Base-by-base conservation (phyloP, 2,888 invertebrate genomes). In the Monopis laevigella region DNA sequence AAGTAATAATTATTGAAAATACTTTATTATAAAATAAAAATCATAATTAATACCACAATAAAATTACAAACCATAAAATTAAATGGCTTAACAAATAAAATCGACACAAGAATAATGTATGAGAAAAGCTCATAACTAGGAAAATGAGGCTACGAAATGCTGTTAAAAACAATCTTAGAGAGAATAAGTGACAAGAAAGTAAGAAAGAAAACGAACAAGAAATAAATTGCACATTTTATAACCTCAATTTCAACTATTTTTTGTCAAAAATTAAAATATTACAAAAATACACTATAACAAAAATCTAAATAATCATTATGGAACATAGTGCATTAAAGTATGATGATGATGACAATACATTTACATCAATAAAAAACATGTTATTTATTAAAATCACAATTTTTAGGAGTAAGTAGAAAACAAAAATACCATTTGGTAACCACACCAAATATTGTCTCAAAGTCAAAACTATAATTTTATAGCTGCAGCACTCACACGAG, bases 71-170 rank as follows among this genome's bases (percentile, higher is more conserved):
- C 17, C 14, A 7, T 30, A 30, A 30, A 30, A 30, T 30, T n/a
- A n/a, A n/a, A 21, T n/a, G 5, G 11, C 7, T 28, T 28, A 28
- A 28, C 7, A 8, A 28, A 28, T 28, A 28, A 5, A 28, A 28
- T 28, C 11, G 28, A 7, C 11, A 11, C 24, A 21, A 7, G 24
- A 28, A 28, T 28, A 28, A 28, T n/a, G 11, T 28, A n/a, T 28
- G 11, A 28, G 28, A 7, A 28, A 28, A 7, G 11, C 8, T 28
- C 28, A 11, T n/a, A 28, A 28, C 57, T 67, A 65, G 55, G 63
- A 73, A 73, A 72, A 69, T 51, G 75, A 77, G 74, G 74, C 58
- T 59, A 70, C 69, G 48, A 72, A 78, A 75, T 68, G 72, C 50
- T 45, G 41, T 45, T 45, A 43, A 43, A 42, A 19, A 19, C 3